Base-by-base conservation (phyloP, 1,140 invertebrate genomes). In the Bombus huntii region DNA sequence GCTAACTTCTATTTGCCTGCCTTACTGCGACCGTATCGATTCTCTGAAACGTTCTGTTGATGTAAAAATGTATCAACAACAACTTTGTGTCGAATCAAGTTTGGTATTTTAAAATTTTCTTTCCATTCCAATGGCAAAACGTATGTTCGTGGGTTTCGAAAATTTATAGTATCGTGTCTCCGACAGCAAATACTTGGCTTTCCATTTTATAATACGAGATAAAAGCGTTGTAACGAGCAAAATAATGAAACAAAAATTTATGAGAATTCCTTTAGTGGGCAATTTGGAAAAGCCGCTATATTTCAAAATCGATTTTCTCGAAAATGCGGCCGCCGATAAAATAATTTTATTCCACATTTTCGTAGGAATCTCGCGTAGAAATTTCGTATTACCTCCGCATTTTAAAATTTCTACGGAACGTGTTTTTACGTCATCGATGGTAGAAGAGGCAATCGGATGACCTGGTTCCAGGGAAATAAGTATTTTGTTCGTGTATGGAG, bases 1-100 rank as follows among this genome's bases (percentile, higher is more conserved):
- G 74, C 53, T 76, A 76, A 39, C 53, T 59, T 76, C 57, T n/a
- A 76, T 59, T 76, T 59, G 31, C 25, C 37, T 59, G 74, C 22
- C 22, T 25, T 53, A 13, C 34, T 31, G 74, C 53, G 10, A 25
- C 8, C 34, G 12, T 39, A 47, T 47, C 71, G 71, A 73, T 73
- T 47, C 25, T 28, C n/a, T 25, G 4, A n/a, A 37, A 44, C 37
- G 28, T 15, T 42, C n/a, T 31, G 39, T 8, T 3, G 39, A 25
- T 44, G n/a, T 31, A 31, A n/a, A 18, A 73, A 73, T 73, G 31
- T 31, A 47, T n/a, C 3, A 37, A 47, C 31, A 71, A 34, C 6
- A 53, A 22, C 47, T 53, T 15, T 10, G 25, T 2, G 9, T n/a
- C 12, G 25, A 12, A 22, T n/a, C 39, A 12, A 31, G 15, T 25